phyloP scores from a whole-genome alignment of 2,888 invertebrate genomes.

The Muschampia plurimacula region DNA sequence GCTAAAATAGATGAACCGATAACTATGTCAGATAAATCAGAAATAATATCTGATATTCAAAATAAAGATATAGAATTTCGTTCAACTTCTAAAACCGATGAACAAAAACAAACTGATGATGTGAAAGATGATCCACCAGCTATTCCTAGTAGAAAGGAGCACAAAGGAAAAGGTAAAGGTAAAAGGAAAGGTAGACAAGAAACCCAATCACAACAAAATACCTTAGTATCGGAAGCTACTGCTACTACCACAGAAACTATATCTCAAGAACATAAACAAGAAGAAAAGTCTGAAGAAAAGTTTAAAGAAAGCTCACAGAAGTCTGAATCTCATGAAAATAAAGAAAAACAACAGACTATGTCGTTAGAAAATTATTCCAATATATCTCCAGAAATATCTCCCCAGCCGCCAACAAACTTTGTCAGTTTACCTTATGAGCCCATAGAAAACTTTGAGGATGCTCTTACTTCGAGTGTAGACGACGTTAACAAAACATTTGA shows the following conservation, averaged over 20 bases:
- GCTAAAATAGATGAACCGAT: constrained; percentile 9
- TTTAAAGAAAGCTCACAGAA: constrained; percentile 48
- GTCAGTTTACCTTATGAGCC: constrained; percentile 59
- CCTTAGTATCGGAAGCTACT: constrained; percentile 19
- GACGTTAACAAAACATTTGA: constrained; percentile 77
- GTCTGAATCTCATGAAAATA: constrained; percentile 54
- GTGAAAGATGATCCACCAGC: constrained; percentile 51
- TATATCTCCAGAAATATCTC: background rate
- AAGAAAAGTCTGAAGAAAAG: constrained; percentile 55
- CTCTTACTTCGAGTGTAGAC: constrained; percentile 73
- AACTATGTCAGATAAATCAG: constrained; percentile 5
- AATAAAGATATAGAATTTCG: constrained; percentile 40
- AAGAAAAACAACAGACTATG: constrained; percentile 65
- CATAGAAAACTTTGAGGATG: constrained; percentile 79
- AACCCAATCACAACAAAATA: constrained; percentile 48
- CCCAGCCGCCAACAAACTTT: background rate
- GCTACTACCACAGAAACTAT: constrained; percentile 40
- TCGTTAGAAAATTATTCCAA: constrained; percentile 14
- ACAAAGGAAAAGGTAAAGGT: constrained; percentile 69
- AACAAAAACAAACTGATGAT: background rate
- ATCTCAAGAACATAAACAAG: constrained; percentile 40
- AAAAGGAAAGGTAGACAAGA: constrained; percentile 74
- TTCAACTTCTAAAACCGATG: constrained; percentile 4
- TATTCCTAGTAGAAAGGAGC: constrained; percentile 68
- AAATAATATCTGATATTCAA: constrained; percentile 16